Base-by-base conservation (phyloP, 2,113 vertebrate species). In the Sinocyclocheilus anophthalmus region DNA sequence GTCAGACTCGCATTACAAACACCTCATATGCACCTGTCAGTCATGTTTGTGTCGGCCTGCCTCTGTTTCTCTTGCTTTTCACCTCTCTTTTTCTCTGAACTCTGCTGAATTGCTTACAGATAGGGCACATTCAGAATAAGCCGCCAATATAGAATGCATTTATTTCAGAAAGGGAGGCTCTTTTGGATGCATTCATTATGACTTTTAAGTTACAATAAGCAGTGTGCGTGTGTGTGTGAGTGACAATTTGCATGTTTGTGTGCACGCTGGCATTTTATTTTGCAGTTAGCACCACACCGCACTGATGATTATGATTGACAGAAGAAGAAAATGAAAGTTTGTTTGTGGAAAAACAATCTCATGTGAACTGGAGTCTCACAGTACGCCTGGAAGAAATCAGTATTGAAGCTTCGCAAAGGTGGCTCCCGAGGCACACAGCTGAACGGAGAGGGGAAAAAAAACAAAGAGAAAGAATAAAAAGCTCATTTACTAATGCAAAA, bases 1-100 rank as follows among this genome's bases (percentile, higher is more conserved):
- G 94, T 95, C 88, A 96, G 95, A 79, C 45, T 48, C 81, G 45
- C 81, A 82, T 70, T 70, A 67, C 55, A 78, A 22, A 24, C 81
- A 73, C 55, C 22, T 79, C 75, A n/a, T 48, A 14, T 65, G 39
- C 72, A 50, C 18, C 79, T 48, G 30, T 59, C n/a, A 67, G 26
- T 55, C 87, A 55, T 42, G 20, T 39, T 72, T 4, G 30, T 67
- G 70, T 61, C 69, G 3, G 65, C 7, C 69, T 48, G n/a, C 24
- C 20, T 73, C 48, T 4, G 37, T 12, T 72, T 42, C 20, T n/a
- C 9, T n/a, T 42, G 16, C 37, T 16, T 61, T 76, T 30, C 48
- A 3, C 14, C 50, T 57, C 48, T 55, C 50, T 80, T 26, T 73
- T 78, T 10, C 42, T 76, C 37, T 84, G 45, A 14, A 14, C 55